phyloP scores from a whole-genome alignment of 2,113 vertebrate genomes.

The Pollachius pollachius region DNA sequence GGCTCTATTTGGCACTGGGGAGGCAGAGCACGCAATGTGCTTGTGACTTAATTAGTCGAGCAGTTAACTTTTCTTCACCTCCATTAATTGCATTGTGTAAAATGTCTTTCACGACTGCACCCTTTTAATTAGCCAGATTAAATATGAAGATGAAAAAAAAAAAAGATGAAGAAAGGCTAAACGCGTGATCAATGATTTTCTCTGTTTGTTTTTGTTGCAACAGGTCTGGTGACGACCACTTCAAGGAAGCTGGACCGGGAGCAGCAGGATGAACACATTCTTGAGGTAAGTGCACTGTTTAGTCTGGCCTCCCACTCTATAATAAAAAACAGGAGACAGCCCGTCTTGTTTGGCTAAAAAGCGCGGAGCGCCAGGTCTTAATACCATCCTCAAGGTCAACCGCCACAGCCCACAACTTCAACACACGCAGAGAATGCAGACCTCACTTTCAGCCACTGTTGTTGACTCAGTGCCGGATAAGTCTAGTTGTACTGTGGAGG shows the following conservation, averaged over 20 bases:
- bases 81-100: not conserved
- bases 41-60: not conserved
- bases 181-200: not conserved
- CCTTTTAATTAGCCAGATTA: no score
- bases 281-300: constrained; percentile 81
- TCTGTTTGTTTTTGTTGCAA: constrained; percentile 7
- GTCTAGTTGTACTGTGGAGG: not conserved
- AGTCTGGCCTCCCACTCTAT: not conserved
- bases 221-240: constrained; percentile 93
- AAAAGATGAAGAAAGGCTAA: not conserved
- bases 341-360: constrained; percentile 5
- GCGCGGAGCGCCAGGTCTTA: constrained; percentile 9
- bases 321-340: not conserved
- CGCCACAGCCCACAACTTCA: not conserved
- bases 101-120: not conserved
- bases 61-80: not conserved
- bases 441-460: constrained; percentile 7
- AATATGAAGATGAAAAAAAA: not conserved
- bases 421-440: not conserved
- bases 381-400: constrained; percentile 20
- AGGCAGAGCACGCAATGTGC: constrained; percentile 1
- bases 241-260: constrained; percentile 93
- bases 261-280: constrained; percentile 91
- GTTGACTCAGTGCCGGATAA: constrained; percentile 20
- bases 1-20: not conserved